Percentiles rank a stretch among this genome's conserved stretches.
Evolutionary conservation across 2,797 vertebrate species (phyloP).

Genomic region (Gymnothorax reevesii): DNA sequence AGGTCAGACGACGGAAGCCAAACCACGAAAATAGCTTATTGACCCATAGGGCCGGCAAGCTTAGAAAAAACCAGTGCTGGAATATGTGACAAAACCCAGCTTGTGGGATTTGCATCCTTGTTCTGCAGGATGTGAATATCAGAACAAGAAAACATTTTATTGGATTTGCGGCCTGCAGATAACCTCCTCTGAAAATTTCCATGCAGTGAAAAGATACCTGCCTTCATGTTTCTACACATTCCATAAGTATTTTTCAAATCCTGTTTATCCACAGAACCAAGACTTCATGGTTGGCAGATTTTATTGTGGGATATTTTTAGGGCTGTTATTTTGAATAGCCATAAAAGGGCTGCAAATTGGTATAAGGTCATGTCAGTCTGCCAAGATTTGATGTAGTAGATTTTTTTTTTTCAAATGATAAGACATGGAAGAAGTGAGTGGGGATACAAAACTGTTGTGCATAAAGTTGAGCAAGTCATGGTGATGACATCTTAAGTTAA

Average conservation of each 20-base stretch:
- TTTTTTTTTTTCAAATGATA: background rate
- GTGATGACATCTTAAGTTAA: background rate
- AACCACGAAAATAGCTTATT: too few species aligned
- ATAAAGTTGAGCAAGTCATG: background rate
- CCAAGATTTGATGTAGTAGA: conserved; percentile 19
- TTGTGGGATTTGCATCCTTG: conserved; percentile 5
- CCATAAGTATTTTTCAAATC: conserved; percentile 10
- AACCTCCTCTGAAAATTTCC: background rate
- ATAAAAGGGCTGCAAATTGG: conserved; percentile 8
- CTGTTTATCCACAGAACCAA: conserved; percentile 13
- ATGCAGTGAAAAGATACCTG: conserved; percentile 28
- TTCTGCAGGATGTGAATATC: conserved; percentile 41
- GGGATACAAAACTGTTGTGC: background rate
- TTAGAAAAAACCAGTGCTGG: background rate
- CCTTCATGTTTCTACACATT: background rate
- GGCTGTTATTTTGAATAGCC: background rate
- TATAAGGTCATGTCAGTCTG: background rate
- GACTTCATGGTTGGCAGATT: background rate
- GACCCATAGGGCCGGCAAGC: too few species aligned
- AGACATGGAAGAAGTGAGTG: background rate
- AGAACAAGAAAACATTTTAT: conserved; percentile 8
- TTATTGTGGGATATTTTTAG: background rate
- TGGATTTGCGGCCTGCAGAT: conserved; percentile 38
- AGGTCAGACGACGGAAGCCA: too few species aligned
- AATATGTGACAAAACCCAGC: background rate